Evolutionary conservation across 1,140 invertebrate species (phyloP), one percentile per base, ranked within the genome.

Genomic region (Polypedilum vanderplanki): DNA sequence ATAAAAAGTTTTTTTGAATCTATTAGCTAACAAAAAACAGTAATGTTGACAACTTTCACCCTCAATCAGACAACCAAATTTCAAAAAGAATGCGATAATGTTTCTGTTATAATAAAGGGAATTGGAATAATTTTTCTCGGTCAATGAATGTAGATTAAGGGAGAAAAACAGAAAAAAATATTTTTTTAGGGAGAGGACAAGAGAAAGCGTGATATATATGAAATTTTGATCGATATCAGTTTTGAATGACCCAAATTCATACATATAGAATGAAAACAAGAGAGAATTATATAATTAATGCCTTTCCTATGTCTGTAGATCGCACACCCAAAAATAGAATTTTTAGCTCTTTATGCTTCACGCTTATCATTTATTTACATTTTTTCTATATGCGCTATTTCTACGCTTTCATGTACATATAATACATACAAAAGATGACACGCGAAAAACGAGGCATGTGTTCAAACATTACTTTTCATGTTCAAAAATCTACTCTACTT

Each of bases 241-340:
- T n/a, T 33, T 33, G 24, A 33, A 12, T 57, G 46, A 57, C 46
- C 46, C 15, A 57, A 57, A 57, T 57, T 57, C 46, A 57, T 57
- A 33, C 24, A 33, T 33, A 33, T 15, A 57, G 46, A 57, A 57
- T 57, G 46, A 12, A n/a, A 33, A 33, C 24, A 33, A 33, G 24
- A 33, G 24, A 33, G 24, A 33, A 57, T 15, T 57, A n/a, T 57
- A 46, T 46, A 46, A 9, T 46, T 46, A 12, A 57, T 57, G n/a
- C n/a, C 46, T 57, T 12, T n/a, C 10, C n/a, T 57, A 15, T 57
- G 46, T 57, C n/a, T 57, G 10, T n/a, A 12, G 12, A 57, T 57
- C 46, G 24, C 24, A 57, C 46, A 15, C 46, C 46, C 46, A 57
- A 57, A 57, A 57, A 57, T 57, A n/a, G 46, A 57, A 57, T n/a